phyloP scores from a whole-genome alignment of 2,113 vertebrate genomes.

The Lutjanus erythropterus region DNA sequence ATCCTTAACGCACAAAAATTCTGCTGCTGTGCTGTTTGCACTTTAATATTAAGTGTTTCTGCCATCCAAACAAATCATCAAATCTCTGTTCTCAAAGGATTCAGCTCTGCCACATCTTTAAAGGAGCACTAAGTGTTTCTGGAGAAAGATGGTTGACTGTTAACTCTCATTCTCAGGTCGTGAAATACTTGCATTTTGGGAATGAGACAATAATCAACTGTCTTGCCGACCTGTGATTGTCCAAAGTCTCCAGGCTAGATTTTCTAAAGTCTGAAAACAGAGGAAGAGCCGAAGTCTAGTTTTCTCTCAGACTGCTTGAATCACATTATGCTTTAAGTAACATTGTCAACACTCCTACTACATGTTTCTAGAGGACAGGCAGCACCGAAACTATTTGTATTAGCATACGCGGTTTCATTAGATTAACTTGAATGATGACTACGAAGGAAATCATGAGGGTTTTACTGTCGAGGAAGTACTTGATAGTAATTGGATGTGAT shows the following conservation, averaged over 20 bases:
- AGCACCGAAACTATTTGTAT: neutral
- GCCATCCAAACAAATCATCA: slow-evolving; percentile 6
- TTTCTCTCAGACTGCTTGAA: no score
- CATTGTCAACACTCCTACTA: neutral
- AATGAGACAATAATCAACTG: no score
- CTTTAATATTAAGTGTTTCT: slow-evolving; percentile 10
- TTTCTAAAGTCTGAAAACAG: no score
- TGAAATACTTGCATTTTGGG: no score
- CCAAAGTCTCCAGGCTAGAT: no score
- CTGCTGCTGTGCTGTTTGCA: neutral
- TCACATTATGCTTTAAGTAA: slow-evolving; percentile 18
- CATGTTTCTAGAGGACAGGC: neutral
- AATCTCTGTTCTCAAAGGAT: slow-evolving; percentile 25
- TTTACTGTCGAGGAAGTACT: slow-evolving; percentile 56
- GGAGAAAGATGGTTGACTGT: no score
- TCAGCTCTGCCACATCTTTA: slow-evolving; percentile 11
- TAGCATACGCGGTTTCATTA: slow-evolving; percentile 28
- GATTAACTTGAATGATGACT: slow-evolving; percentile 38
- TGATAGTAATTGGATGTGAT: slow-evolving; percentile 72
- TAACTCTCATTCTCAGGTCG: no score
- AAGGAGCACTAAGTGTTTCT: no score
- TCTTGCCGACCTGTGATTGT: no score
- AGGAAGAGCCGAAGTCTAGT: no score
- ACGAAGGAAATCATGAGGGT: slow-evolving; percentile 33
- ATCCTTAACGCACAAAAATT: no score